These are phyloP conservation scores for Psilanteris sp. DNA, from an alignment of 1,140 invertebrate genomes.

Conservation along the genomic window DNA sequence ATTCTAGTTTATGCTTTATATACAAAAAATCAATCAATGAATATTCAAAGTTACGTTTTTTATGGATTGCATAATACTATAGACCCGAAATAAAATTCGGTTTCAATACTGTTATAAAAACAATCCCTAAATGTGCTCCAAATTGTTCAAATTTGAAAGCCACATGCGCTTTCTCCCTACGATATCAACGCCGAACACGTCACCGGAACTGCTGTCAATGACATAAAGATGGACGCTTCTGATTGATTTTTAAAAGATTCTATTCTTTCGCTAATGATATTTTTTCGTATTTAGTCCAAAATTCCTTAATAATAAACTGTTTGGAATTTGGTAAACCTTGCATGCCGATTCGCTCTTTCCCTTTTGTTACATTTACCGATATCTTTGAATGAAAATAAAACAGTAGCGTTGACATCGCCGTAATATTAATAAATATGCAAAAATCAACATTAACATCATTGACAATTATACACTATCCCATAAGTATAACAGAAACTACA, in stretches of 20 bases:
- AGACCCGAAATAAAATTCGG: too few species aligned
- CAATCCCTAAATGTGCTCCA: not conserved
- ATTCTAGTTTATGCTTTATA: too few species aligned
- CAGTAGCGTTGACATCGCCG: too few species aligned
- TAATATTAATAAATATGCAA: too few species aligned
- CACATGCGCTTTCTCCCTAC: conserved; percentile 18
- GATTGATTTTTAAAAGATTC: conserved; percentile 12
- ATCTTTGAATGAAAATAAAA: too few species aligned
- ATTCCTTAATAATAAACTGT: not conserved
- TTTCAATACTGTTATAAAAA: not conserved
- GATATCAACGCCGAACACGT: conserved; percentile 15
- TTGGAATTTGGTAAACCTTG: not conserved
- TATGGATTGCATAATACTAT: too few species aligned
- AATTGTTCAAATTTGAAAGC: conserved; percentile 9
- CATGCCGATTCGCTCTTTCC: not conserved
- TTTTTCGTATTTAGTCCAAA: not conserved
- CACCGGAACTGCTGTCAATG: conserved; percentile 26
- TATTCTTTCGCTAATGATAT: conserved; percentile 19
- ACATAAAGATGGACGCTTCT: conserved; percentile 27
- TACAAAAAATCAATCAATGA: too few species aligned
- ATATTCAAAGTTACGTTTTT: too few species aligned
- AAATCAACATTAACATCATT: too few species aligned
- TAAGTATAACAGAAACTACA: too few species aligned
- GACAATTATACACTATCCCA: too few species aligned
- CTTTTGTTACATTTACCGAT: too few species aligned